Conservation (phyloP, 2,888 invertebrate genomes). For the Ophion ellenae region DNA sequence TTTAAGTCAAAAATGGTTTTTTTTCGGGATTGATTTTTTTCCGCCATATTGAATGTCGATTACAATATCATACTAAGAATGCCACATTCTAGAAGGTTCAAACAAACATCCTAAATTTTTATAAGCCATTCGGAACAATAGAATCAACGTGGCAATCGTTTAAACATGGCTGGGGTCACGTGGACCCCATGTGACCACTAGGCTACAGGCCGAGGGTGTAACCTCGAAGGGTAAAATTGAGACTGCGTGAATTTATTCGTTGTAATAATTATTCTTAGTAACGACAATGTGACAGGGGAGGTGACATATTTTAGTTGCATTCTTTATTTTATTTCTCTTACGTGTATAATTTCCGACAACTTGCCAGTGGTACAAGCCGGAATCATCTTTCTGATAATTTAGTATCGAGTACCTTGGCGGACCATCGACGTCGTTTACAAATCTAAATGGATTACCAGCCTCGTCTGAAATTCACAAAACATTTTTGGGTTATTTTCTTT, state of each 20-base stretch:
- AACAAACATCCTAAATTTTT: no score
- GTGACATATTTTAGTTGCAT: neutral
- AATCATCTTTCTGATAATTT: conserved; percentile 82
- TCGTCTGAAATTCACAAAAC: conserved; percentile 81
- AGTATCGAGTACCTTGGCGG: conserved; percentile 85
- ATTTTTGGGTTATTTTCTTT: neutral
- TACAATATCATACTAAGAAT: no score
- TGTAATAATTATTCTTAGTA: neutral
- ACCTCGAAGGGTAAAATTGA: no score
- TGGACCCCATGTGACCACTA: no score
- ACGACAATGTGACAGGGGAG: neutral
- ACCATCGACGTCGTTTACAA: conserved; percentile 84
- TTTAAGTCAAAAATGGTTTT: no score
- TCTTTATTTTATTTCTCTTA: conserved; percentile 69
- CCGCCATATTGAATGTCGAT: no score
- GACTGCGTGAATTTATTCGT: neutral
- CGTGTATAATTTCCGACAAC: conserved; percentile 84
- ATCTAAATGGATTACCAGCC: conserved; percentile 83
- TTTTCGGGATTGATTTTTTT: no score
- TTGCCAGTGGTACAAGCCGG: conserved; percentile 82
- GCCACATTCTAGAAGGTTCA: no score
- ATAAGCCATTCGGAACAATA: no score
- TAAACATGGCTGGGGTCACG: no score
- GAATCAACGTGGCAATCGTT: no score
- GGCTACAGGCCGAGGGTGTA: no score